Percentiles rank a stretch among this genome's conserved stretches.
Evolutionary conservation across 2,113 vertebrate genomes (phyloP).

Genomic region (Corvus hawaiiensis): DNA sequence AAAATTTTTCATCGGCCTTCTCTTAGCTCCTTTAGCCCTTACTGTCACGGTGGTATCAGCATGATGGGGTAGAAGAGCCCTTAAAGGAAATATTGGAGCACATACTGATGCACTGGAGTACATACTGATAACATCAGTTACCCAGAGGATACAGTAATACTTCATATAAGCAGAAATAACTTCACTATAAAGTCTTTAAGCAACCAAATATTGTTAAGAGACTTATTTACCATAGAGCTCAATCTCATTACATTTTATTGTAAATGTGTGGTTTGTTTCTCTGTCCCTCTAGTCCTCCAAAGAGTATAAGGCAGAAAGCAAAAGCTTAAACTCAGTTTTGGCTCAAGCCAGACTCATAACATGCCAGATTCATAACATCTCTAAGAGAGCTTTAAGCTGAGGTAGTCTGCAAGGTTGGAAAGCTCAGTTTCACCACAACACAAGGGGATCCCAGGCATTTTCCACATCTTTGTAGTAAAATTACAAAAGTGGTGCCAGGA

Average conservation of each 20-base stretch:
- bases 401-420: neutral
- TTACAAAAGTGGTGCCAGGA: neutral
- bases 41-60: neutral
- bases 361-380: neutral
- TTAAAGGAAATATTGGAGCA: neutral
- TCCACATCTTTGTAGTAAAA: neutral
- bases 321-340: neutral
- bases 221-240: neutral
- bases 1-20: neutral
- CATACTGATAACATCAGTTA: neutral
- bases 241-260: neutral
- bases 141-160: neutral
- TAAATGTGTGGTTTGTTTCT: neutral
- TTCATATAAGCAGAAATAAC: neutral
- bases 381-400: neutral
- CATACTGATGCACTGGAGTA: neutral
- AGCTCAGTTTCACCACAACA: neutral
- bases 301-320: neutral
- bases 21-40: neutral
- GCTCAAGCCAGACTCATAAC: neutral
- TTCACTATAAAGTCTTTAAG: neutral
- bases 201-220: neutral
- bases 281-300: neutral
- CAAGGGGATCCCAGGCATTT: neutral
- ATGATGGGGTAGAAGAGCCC: neutral